Base-by-base conservation (phyloP, 2,797 vertebrate genomes). In the Pipistrellus nathusii region DNA sequence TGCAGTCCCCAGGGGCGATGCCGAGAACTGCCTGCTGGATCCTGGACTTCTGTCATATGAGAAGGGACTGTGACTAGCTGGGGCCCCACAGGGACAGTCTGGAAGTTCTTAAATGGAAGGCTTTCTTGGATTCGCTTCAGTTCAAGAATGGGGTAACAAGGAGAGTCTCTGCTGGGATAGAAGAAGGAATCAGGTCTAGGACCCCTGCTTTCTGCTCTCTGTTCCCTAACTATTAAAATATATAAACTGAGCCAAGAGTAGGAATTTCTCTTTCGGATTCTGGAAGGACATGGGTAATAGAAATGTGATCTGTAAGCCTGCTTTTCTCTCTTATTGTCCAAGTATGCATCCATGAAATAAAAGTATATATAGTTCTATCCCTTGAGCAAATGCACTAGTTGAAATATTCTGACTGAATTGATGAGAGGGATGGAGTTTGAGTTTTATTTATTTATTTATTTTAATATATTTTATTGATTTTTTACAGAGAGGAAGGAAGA, bases 361-460 rank as follows among this genome's bases (percentile, higher is more conserved):
- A 93, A 51, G 73, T 93, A 89, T 59, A 21, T 20, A 32, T 57
- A 71, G 38, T 66, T 62, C 41, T 68, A 27, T 76, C 76, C 32
- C 71, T 59, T 84, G 71, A 92, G 84, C 44, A 83, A 83, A 75
- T 13, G 6, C 25, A 44, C 69, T 87, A 41, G 21, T 66, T 84
- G 78, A 10, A 85, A 83, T 91, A 88, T 71, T 80, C 83, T 88
- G 76, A 69, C 21, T 48, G 53, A 84, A 83, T 95, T 90, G 41
- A 80, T 48, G 4, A n/a, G 48, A 84, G 51, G 71, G 18, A 8
- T 17, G 12, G 44, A 30, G 23, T 38, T 71, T 80, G 72, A 59
- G 77, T 55, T 94, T 88, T 92, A 86, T 94, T 94, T 94, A 83
- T 41, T 41, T 41, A 41, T 41, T 41, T 41, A 41, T 41, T 41